Base-by-base conservation (phyloP, 2,797 vertebrate genomes). In the Takifugu ocellatus region DNA sequence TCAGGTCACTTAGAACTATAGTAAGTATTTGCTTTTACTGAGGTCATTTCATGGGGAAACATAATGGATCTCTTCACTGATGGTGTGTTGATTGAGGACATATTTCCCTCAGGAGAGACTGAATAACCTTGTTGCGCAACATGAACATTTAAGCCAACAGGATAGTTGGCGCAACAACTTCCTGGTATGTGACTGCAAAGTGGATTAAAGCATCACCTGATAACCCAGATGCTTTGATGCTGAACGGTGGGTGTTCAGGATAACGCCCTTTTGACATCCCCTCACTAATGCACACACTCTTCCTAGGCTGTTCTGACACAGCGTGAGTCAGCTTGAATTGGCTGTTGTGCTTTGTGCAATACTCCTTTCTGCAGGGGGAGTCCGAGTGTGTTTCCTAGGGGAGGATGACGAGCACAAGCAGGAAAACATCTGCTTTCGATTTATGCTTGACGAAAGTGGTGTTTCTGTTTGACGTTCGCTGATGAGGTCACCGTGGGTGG, bases 341-440 rank as follows among this genome's bases (percentile, higher is more conserved):
- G 50, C 71, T 46, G 68, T 64, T 59, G 27, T 54, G 21, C 6
- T 71, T 85, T 88, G 56, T 56, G 59, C 59, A 85, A 84, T 64
- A 4, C 46, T 10, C 16, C 46, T 25, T 9, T 9, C 25, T 6
- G 31, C 59, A 46, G 62, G 51, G 57, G 65, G 61, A 45, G 67
- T 78, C 69, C 59, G 42, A 50, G 56, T 5, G 10, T 54, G 46
- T 53, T 44, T 42, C 4, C 31, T 49, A 11, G 50, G 59, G 54
- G 67, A 70, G 48, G 51, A 65, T 72, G 74, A 70, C 60, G 43
- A 26, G 27, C 6, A 61, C 51, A 54, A 54, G 49, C n/a, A 43
- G 50, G 61, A 60, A 62, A 61, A 77, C 90, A 91, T 92, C 86
- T 92, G 91, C 68, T 82, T 78, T 64, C 78, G 56, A 67, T 86